These are phyloP conservation scores for Drosophila pallidifrons DNA, from an alignment of 1,140 invertebrate species.

Conservation along the genomic window DNA sequence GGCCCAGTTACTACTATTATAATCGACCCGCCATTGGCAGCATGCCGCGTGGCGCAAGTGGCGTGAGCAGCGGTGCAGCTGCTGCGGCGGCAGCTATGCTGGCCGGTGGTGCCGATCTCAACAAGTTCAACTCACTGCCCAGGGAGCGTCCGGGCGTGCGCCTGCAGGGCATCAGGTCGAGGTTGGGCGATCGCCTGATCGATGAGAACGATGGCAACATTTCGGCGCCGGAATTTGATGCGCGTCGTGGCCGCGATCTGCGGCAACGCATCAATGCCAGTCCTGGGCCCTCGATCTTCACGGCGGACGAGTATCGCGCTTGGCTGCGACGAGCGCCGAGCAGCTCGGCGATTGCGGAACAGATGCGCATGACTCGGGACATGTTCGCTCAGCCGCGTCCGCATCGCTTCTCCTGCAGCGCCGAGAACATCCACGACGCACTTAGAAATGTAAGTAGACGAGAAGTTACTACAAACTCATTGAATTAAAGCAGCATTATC, in stretches of 20 bases:
- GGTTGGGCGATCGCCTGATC: conserved; percentile 86
- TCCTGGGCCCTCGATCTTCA: conserved; percentile 89
- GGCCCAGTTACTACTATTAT: conserved; percentile 92
- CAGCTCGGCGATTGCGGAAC: conserved; percentile 96
- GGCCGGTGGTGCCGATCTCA: conserved; percentile 74
- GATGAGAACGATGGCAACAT: conserved; percentile 93
- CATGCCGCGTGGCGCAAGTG: conserved; percentile 86
- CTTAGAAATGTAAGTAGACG: conserved; percentile 89
- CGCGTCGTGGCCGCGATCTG: conserved; percentile 87
- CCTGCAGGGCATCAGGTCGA: conserved; percentile 75
- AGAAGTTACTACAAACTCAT: too few species aligned
- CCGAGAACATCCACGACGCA: conserved; percentile 94
- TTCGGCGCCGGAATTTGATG: conserved; percentile 92
- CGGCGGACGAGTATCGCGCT: conserved; percentile 95
- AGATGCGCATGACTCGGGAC: conserved; percentile 91
- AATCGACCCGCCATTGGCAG: conserved; percentile 86
- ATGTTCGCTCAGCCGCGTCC: conserved; percentile 88
- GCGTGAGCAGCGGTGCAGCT: conserved; percentile 65
- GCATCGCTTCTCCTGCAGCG: conserved; percentile 93
- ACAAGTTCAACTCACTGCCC: conserved; percentile 91
- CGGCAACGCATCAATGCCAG: conserved; percentile 77
- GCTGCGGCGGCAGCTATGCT: conserved; percentile 78
- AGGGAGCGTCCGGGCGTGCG: conserved; percentile 88
- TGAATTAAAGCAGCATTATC: too few species aligned
- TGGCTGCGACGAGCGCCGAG: conserved; percentile 96